Evolutionary conservation across 2,113 vertebrate species (phyloP).

Genomic region (Chaetodon trifascialis): DNA sequence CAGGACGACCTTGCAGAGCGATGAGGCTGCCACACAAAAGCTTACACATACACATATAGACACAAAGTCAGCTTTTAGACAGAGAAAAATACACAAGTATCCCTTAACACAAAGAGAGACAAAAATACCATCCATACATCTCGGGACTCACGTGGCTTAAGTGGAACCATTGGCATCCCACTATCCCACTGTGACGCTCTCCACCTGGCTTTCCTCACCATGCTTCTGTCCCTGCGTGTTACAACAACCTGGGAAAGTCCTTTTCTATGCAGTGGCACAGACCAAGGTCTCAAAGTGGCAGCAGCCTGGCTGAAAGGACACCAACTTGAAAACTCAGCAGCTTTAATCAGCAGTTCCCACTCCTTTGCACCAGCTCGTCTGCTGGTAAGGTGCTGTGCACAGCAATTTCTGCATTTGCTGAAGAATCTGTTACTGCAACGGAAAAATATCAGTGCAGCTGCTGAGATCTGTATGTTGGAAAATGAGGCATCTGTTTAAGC

Average conservation of each 20-base stretch:
- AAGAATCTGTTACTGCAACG: constrained; percentile 42
- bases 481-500: constrained; percentile 57
- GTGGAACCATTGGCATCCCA: constrained; percentile 75
- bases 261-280: constrained; percentile 29
- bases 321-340: constrained; percentile 53
- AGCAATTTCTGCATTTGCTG: constrained; percentile 47
- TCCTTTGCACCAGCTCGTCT: constrained; percentile 42
- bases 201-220: constrained; percentile 73
- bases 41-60: not conserved
- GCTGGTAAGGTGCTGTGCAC: constrained; percentile 34
- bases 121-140: constrained; percentile 8
- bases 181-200: constrained; percentile 57
- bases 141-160: constrained; percentile 71
- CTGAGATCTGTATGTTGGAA: constrained; percentile 49
- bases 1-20: not conserved
- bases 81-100: not conserved
- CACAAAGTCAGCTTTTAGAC: not conserved
- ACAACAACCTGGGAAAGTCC: constrained; percentile 15
- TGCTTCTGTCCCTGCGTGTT: constrained; percentile 35
- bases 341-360: constrained; percentile 56
- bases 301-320: constrained; percentile 13
- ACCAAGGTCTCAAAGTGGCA: constrained; percentile 36
- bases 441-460: constrained; percentile 61
- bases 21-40: not conserved
- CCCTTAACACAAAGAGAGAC: not conserved